A percentile compares a stretch with the other conserved stretches of the same genome.
Evolutionary conservation across 2,797 vertebrate species (phyloP).

Genomic region (Gouania willdenowi): DNA sequence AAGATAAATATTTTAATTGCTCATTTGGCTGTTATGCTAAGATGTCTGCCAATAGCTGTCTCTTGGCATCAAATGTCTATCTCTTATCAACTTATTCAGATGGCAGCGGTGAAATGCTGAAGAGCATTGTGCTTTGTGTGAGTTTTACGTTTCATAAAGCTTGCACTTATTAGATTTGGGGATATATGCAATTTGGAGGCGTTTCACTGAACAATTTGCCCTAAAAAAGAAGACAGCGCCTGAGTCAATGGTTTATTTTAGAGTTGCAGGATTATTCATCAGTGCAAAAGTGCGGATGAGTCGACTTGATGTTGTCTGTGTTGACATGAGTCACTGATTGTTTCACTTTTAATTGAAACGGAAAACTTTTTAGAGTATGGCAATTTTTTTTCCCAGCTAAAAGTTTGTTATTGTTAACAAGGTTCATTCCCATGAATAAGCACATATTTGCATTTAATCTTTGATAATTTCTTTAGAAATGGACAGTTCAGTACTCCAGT

Average conservation of each 20-base stretch:
- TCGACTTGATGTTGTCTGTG: conserved; percentile 1
- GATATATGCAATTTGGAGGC: not conserved
- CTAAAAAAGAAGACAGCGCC: conserved; percentile 1
- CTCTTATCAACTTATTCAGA: conserved; percentile 12
- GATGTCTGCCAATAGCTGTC: conserved; percentile 19
- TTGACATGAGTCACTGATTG: conserved; percentile 10
- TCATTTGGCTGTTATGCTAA: conserved; percentile 28
- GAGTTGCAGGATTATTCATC: conserved; percentile 24
- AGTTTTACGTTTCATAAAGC: not conserved
- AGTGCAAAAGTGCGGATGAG: conserved; percentile 4
- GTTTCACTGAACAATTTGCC: conserved; percentile 3
- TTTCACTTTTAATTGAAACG: too few relatives aligned
- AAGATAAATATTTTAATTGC: conserved; percentile 49
- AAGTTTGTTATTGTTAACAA: too few relatives aligned
- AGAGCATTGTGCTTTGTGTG: conserved; percentile 1
- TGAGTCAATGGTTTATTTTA: conserved; percentile 16
- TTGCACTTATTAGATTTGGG: not conserved
- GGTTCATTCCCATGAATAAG: too few relatives aligned
- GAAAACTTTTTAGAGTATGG: too few relatives aligned
- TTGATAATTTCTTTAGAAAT: too few relatives aligned
- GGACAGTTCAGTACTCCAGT: too few relatives aligned
- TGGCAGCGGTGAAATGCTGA: conserved; percentile 2
- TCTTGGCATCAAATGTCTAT: not conserved
- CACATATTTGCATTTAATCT: too few relatives aligned
- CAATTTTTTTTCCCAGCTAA: too few relatives aligned